Base-by-base conservation (phyloP, 2,888 invertebrate genomes). In the Drosophila mulleri region DNA sequence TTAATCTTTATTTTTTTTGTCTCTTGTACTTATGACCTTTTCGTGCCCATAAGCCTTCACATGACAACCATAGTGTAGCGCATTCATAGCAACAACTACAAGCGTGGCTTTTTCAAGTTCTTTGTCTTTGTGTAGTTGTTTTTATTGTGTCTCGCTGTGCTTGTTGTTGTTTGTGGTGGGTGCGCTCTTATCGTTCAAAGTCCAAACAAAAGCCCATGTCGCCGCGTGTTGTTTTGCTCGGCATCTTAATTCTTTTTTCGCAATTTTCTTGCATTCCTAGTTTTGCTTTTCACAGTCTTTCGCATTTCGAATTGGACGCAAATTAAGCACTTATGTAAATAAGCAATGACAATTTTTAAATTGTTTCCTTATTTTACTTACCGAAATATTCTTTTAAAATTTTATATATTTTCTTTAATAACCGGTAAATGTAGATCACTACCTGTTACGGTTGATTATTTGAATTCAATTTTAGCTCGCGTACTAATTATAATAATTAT, bases 131-230 rank as follows among this genome's bases (percentile, higher is more conserved):
- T 52, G 26, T 37, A 26, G 62, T 42, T 42, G 45, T 56, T 72
- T 54, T 72, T 67, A 45, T 45, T 35, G 41, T 54, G 35, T 32
- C 23, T 69, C 56, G 52, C 63, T 66, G 54, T 72, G 59, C 35
- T 74, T 67, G 62, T 72, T 75, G 64, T 54, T 72, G 67, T 58
- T 57, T 72, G 67, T 58, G 70, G 63, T 72, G 62, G 75, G 76
- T 64, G 63, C 77, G 74, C 70, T 72, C 80, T 88, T 88, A 88
- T 88, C 87, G 88, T 81, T 64, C 88, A 88, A 88, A 88, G 87
- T 88, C 88, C 87, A 83, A 75, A 57, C 50, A 67, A 70, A 82
- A 80, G 69, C 64, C 53, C 68, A 69, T 44, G 57, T 53, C 57
- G 50, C 56, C 72, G 67, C 73, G 71, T 78, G 82, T 68, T 56